phyloP scores from a whole-genome alignment of 2,113 vertebrate genomes.

The Sinocyclocheilus anophthalmus region DNA sequence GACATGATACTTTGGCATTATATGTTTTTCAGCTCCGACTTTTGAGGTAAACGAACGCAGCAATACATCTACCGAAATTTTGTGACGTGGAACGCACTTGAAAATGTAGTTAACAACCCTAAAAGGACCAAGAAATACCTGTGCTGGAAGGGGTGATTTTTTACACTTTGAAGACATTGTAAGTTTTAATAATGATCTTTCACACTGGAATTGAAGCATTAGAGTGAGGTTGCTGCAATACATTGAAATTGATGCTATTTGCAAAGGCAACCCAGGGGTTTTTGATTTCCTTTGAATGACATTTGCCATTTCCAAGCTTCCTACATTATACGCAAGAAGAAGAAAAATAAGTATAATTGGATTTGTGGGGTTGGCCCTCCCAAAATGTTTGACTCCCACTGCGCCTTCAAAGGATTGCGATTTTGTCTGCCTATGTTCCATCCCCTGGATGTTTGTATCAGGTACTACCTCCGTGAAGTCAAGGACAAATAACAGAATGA shows the following conservation, averaged over 20 bases:
- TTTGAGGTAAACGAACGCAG: neutral
- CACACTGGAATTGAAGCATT: neutral
- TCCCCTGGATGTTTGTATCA: slow-evolving; percentile 40
- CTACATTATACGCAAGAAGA: neutral
- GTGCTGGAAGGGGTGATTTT: neutral
- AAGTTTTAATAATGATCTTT: slow-evolving; percentile 30
- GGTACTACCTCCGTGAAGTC: slow-evolving; percentile 23
- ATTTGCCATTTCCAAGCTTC: slow-evolving; percentile 10
- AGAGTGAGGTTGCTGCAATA: slow-evolving; percentile 23
- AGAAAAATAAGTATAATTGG: neutral
- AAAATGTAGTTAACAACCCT: neutral
- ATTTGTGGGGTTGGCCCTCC: slow-evolving; percentile 14
- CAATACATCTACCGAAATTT: too few relatives aligned
- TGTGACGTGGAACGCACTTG: neutral
- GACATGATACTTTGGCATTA: neutral
- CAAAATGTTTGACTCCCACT: slow-evolving; percentile 13
- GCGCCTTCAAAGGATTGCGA: slow-evolving; percentile 15
- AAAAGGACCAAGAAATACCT: neutral
- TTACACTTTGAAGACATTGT: slow-evolving; percentile 35
- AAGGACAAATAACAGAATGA: slow-evolving; percentile 49
- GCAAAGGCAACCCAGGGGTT: slow-evolving; percentile 19
- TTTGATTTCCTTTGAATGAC: slow-evolving; percentile 39
- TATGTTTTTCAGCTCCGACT: neutral
- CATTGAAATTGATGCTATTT: slow-evolving; percentile 33
- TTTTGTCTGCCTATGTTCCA: slow-evolving; percentile 4